These are phyloP conservation scores for Rhinogobio ventralis DNA, from an alignment of 2,797 vertebrate species.

Conservation along the genomic window DNA sequence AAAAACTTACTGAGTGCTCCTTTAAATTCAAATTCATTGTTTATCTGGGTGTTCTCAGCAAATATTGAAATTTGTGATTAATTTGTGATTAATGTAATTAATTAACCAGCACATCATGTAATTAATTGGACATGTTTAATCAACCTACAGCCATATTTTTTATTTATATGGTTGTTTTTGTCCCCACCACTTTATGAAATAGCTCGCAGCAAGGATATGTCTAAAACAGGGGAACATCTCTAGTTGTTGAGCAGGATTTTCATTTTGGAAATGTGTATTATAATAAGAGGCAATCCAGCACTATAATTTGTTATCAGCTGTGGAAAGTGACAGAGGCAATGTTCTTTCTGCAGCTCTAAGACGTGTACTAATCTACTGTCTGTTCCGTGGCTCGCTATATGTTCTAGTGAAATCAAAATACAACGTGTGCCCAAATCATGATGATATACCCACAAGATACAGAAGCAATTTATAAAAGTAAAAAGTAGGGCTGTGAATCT, in stretches of 20 bases:
- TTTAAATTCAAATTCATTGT: neutral
- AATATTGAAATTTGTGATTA: neutral
- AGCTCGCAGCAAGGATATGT: neutral
- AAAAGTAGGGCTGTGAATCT: neutral
- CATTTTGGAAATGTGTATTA: neutral
- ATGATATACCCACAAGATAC: neutral
- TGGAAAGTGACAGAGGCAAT: neutral
- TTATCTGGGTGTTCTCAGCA: neutral
- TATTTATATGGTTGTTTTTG: neutral
- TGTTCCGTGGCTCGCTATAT: neutral
- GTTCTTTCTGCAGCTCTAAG: neutral
- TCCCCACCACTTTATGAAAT: neutral
- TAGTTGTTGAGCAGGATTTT: neutral
- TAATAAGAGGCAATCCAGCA: neutral
- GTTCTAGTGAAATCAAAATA: neutral
- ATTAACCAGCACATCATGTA: neutral
- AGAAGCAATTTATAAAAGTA: neutral
- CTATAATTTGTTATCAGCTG: neutral
- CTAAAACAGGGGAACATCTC: neutral
- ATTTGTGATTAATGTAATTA: neutral
- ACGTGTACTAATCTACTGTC: neutral
- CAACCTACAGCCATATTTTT: neutral
- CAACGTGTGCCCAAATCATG: neutral
- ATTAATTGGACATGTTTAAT: neutral
- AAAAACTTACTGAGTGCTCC: neutral